Evolutionary conservation across 2,113 vertebrate genomes (phyloP).

Genomic region (Trematocara zebra): DNA sequence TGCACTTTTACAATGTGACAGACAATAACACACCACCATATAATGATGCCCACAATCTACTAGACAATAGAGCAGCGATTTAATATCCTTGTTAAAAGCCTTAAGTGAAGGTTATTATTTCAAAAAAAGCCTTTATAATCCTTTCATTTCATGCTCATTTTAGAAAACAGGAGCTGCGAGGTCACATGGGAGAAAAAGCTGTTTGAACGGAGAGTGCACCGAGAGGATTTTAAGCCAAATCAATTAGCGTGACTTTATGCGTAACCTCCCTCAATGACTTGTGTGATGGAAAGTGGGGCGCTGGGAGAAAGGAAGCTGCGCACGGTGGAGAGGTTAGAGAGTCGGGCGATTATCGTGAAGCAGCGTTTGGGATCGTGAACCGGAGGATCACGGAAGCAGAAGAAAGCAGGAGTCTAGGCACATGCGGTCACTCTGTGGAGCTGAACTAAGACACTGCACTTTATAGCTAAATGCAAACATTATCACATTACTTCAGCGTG

Average conservation of each 20-base stretch:
- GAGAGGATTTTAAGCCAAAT: slow-evolving; percentile 30
- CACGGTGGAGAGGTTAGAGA: not conserved
- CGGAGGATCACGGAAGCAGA: not conserved
- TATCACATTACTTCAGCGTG: not conserved
- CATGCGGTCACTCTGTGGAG: not conserved
- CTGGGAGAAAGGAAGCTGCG: not conserved
- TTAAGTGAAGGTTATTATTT: not conserved
- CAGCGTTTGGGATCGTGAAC: not conserved
- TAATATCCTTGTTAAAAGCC: not conserved
- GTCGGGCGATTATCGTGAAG: not conserved
- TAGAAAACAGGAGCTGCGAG: not conserved
- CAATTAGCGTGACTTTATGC: slow-evolving; percentile 26
- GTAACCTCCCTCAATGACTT: not conserved
- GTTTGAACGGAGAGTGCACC: not conserved
- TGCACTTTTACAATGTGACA: not conserved
- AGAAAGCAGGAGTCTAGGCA: not conserved
- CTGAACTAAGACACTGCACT: not conserved
- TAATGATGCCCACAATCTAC: not conserved
- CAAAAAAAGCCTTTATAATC: not conserved
- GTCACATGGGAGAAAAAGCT: not conserved
- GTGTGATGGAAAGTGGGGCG: not conserved
- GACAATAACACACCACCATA: not conserved
- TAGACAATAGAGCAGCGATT: not conserved
- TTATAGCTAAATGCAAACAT: not conserved
- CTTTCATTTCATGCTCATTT: slow-evolving; percentile 36